These are phyloP conservation scores for Diarsia rubi DNA, from an alignment of 2,888 invertebrate genomes.

Conservation along the genomic window DNA sequence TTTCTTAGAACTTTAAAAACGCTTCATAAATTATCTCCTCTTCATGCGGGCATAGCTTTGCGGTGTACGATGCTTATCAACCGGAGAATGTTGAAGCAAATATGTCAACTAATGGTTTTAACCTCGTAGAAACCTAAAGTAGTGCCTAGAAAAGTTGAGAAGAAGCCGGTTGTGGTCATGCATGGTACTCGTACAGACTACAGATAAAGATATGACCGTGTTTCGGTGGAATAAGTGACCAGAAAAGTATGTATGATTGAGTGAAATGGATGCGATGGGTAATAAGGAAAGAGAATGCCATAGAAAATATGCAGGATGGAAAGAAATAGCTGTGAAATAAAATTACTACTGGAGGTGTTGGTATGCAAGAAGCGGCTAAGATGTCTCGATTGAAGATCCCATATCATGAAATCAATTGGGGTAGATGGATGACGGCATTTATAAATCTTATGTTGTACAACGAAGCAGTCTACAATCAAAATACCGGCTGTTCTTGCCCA, in stretches of 20 bases:
- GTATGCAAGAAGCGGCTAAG: not conserved
- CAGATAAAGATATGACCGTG: not conserved
- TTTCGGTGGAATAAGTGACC: not conserved
- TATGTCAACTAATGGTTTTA: not conserved
- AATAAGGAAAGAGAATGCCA: not conserved
- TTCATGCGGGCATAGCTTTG: slow-evolving; percentile 30
- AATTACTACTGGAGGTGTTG: not conserved
- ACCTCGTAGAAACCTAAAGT: not conserved
- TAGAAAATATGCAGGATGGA: not conserved
- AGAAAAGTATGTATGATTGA: not conserved
- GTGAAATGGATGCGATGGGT: not conserved
- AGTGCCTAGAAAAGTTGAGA: not conserved
- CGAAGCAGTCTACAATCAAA: slow-evolving; percentile 18
- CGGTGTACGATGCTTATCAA: slow-evolving; percentile 50
- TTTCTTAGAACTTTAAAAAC: slow-evolving; percentile 56
- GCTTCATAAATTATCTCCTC: slow-evolving; percentile 48
- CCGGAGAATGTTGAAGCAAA: slow-evolving; percentile 30
- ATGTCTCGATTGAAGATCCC: not conserved
- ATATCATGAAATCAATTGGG: not conserved
- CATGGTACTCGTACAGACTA: not conserved
- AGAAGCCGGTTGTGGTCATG: no score
- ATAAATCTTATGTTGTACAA: slow-evolving; percentile 10
- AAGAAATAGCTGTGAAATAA: not conserved
- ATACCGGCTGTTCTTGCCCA: slow-evolving; percentile 32
- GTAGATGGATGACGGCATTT: not conserved